phyloP scores from a whole-genome alignment of 1,140 invertebrate species.

The Drosophila teissieri region DNA sequence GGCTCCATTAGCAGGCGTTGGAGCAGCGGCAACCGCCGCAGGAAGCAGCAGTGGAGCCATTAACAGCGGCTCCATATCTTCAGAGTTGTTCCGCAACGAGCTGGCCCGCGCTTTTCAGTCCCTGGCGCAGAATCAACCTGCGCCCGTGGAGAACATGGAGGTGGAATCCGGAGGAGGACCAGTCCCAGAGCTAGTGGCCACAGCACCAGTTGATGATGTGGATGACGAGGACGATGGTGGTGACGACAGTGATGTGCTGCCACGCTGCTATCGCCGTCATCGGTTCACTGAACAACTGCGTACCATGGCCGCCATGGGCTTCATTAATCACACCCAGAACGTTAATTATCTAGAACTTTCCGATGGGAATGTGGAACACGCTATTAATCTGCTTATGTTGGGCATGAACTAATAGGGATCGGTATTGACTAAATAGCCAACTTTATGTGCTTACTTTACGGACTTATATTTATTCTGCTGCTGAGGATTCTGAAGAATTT shows the following conservation, averaged over 20 bases:
- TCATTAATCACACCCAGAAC: conserved; percentile 93
- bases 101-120: conserved; percentile 69
- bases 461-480: conserved; percentile 64
- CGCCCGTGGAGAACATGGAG: conserved; percentile 62
- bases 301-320: conserved; percentile 94
- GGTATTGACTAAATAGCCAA: background rate
- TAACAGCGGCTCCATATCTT: conserved; percentile 52
- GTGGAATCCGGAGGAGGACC: conserved; percentile 36
- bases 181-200: conserved; percentile 2
- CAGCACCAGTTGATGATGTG: conserved; percentile 7
- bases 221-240: conserved; percentile 59
- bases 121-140: conserved; percentile 42
- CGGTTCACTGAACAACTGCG: conserved; percentile 88
- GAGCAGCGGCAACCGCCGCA: conserved; percentile 1
- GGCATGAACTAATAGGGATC: conserved; percentile 5
- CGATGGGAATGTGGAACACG: conserved; percentile 94
- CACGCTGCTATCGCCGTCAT: conserved; percentile 67
- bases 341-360: conserved; percentile 92
- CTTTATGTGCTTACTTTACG: conserved; percentile 16
- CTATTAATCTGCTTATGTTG: conserved; percentile 91
- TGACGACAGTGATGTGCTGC: conserved; percentile 74
- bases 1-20: background rate
- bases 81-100: conserved; percentile 66
- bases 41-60: conserved; percentile 28
- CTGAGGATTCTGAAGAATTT: conserved; percentile 40